These are phyloP conservation scores for Drosophila ezoana DNA, from an alignment of 2,888 invertebrate genomes.

Conservation along the genomic window DNA sequence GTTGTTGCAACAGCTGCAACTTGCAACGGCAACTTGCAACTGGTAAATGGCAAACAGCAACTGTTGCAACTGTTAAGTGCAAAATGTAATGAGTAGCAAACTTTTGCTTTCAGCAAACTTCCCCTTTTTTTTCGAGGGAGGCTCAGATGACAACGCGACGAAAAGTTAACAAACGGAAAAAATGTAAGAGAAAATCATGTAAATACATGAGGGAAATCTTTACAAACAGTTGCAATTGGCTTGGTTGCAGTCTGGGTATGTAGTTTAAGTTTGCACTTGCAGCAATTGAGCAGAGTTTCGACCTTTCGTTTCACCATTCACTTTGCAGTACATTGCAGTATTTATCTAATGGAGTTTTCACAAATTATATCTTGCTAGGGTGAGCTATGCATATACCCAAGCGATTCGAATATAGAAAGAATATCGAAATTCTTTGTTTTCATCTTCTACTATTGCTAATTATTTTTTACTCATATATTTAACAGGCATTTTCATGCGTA, in stretches of 20 bases:
- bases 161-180: slow-evolving; percentile 18
- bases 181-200: slow-evolving; percentile 20
- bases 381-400: too few species aligned
- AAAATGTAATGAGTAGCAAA: slow-evolving; percentile 67
- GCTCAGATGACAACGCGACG: slow-evolving; percentile 31
- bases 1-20: slow-evolving; percentile 41
- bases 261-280: background rate
- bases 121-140: background rate
- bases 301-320: background rate
- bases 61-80: slow-evolving; percentile 47
- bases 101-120: slow-evolving; percentile 17
- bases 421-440: too few species aligned
- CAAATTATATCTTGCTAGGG: background rate
- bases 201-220: slow-evolving; percentile 36
- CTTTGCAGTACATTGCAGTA: background rate
- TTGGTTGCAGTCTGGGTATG: background rate
- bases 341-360: too few species aligned
- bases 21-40: slow-evolving; percentile 28
- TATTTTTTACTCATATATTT: too few species aligned
- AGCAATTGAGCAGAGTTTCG: background rate
- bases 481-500: too few species aligned
- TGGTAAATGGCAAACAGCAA: slow-evolving; percentile 3
- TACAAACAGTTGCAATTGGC: slow-evolving; percentile 17
- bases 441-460: too few species aligned
- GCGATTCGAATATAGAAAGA: too few species aligned